A percentile compares a stretch with the other conserved stretches of the same genome.
Conservation (phyloP, 2,888 invertebrate species). For the Cephalotes varians region DNA sequence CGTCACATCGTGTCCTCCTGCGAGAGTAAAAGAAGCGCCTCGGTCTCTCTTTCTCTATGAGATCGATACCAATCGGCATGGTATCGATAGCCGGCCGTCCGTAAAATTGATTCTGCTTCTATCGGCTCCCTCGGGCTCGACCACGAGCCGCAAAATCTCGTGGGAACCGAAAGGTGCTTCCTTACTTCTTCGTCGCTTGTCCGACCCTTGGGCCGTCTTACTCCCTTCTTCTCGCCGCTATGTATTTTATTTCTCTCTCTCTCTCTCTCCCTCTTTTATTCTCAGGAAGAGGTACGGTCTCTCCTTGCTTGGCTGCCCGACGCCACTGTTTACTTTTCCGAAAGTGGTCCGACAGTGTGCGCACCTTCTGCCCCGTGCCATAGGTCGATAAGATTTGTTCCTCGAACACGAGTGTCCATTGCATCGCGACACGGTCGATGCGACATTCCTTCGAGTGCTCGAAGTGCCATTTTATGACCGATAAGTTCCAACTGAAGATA, state of each 20-base stretch:
- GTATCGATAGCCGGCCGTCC: conserved; percentile 77
- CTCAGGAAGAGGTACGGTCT: conserved; percentile 22
- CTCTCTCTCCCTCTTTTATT: background rate
- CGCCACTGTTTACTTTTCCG: conserved; percentile 71
- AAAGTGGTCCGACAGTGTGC: conserved; percentile 62
- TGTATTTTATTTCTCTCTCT: conserved; percentile 47
- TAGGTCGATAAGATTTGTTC: conserved; percentile 68
- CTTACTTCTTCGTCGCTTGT: conserved; percentile 46
- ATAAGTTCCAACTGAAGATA: conserved; percentile 60
- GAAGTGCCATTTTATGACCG: conserved; percentile 64
- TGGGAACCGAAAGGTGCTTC: conserved; percentile 79
- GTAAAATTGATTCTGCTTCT: conserved; percentile 81
- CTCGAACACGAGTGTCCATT: conserved; percentile 46
- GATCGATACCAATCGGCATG: conserved; percentile 73
- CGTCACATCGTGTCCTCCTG: conserved; percentile 34
- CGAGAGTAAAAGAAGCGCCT: background rate
- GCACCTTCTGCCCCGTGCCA: conserved; percentile 31
- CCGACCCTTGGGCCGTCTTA: conserved; percentile 6
- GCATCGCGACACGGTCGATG: conserved; percentile 31
- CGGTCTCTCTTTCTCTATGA: conserved; percentile 51
- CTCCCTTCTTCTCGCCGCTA: conserved; percentile 8
- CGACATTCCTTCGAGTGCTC: conserved; percentile 17
- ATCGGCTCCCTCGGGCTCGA: conserved; percentile 69
- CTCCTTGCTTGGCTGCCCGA: conserved; percentile 36
- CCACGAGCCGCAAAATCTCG: conserved; percentile 80